Base-by-base conservation (phyloP, 2,113 vertebrate genomes). In the Lepidothrix coronata region DNA sequence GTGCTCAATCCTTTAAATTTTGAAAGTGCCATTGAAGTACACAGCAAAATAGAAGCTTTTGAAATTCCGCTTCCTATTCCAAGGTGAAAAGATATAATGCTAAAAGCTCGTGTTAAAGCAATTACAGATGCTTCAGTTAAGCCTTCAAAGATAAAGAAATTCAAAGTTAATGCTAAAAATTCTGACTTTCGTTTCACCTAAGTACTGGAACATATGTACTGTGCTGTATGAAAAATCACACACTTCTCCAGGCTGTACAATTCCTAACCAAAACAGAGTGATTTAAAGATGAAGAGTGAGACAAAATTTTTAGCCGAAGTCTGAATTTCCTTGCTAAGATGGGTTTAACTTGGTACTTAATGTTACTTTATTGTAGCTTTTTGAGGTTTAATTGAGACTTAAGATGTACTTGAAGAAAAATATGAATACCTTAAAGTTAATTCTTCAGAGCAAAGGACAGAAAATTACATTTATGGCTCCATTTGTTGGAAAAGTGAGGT, bases 351-450 rank as follows among this genome's bases (percentile, higher is more conserved):
- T 96, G 92, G 79, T 73, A 70, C 91, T 97, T 98, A 98, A 98
- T 98, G 55, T 94, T 96, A 96, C 92, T 98, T 98, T 98, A 98
- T 97, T 97, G 90, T 83, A 96, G 84, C 94, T 89, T 97, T 96
- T 96, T 51, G 91, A 93, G 91, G 59, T 97, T 97, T 98, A 97
- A 98, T 98, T 98, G 94, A 97, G 90, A 93, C 94, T 97, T 97
- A 97, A 97, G 96, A 89, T 75, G 93, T 94, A 95, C 92, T 96
- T 97, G 91, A 97, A 97, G 95, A 96, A 97, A 97, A 96, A 96
- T 96, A 96, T 96, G 96, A 97, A 97, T 94, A 95, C 65, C 65
- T 97, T 97, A 97, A 97, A 96, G 97, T 97, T 98, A 97, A 96
- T 97, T 96, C 93, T 96, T 97, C 91, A 97, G 89, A 97, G 94